Percentiles rank a stretch among this genome's conserved stretches.
These are phyloP conservation scores for Equus przewalskii DNA, from an alignment of 2,113 vertebrate genomes.

Conservation along the genomic window DNA sequence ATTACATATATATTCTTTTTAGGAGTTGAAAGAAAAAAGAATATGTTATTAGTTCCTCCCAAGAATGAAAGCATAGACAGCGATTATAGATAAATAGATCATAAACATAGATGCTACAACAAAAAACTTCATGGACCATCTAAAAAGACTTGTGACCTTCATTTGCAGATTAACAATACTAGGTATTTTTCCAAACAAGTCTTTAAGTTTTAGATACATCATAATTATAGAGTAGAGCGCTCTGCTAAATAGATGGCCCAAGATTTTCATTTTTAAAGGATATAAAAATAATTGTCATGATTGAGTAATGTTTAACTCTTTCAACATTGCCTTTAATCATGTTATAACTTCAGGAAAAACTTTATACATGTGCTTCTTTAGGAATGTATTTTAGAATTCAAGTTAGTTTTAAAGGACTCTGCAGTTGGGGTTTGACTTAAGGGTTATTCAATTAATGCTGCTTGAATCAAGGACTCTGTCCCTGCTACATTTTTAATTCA, in stretches of 20 bases:
- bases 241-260: background rate
- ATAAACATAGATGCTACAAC: background rate
- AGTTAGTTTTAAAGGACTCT: background rate
- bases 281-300: background rate
- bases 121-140: background rate
- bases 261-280: background rate
- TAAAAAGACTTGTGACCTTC: background rate
- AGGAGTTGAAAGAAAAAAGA: background rate
- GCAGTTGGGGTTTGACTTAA: slow-evolving; percentile 2
- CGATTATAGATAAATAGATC: background rate
- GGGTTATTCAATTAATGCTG: background rate
- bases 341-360: background rate
- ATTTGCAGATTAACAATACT: background rate
- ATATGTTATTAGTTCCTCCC: background rate
- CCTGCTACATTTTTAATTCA: slow-evolving; percentile 21
- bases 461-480: slow-evolving; percentile 4
- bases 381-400: background rate
- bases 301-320: background rate
- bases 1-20: background rate
- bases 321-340: background rate
- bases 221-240: background rate
- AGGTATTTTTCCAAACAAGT: background rate
- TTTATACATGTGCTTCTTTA: background rate
- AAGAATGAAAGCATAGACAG: background rate
- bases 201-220: background rate